Conservation (phyloP, 2,113 vertebrate species). For the Sciurus niger region DNA sequence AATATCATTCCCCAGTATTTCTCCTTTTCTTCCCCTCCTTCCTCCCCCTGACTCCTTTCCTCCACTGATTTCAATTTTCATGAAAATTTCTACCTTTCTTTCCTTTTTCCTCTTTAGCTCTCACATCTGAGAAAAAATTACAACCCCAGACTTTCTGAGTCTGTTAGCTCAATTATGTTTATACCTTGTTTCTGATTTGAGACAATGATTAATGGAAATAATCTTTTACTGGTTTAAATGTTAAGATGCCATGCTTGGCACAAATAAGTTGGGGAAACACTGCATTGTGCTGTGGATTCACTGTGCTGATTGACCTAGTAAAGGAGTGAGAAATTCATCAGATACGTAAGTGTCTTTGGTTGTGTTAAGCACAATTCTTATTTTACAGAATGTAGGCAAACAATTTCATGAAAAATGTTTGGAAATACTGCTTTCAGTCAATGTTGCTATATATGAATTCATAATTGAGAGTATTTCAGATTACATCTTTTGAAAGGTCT, state of each 20-base stretch:
- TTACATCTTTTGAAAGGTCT: background rate
- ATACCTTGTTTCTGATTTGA: conserved; percentile 19
- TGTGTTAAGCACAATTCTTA: conserved; percentile 8
- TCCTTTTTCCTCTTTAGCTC: too few relatives aligned
- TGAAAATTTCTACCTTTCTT: too few relatives aligned
- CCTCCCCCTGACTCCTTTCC: too few relatives aligned
- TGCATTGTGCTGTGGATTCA: background rate
- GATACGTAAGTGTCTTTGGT: background rate
- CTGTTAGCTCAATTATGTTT: background rate
- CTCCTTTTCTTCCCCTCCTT: too few relatives aligned
- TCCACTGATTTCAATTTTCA: too few relatives aligned
- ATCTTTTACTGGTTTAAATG: conserved; percentile 9
- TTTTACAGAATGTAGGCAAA: conserved; percentile 51
- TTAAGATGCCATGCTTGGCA: conserved; percentile 14
- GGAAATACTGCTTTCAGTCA: conserved; percentile 10
- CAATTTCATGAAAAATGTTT: background rate
- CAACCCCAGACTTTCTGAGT: too few relatives aligned
- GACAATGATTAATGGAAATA: background rate
- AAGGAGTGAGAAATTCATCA: conserved; percentile 48
- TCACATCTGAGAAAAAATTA: too few relatives aligned
- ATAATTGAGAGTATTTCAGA: background rate
- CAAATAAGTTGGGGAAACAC: background rate
- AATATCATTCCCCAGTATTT: too few relatives aligned
- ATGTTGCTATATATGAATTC: background rate
- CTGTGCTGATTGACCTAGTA: background rate